These are phyloP conservation scores for Clarias magur DNA, from an alignment of 2,113 vertebrate species.

Conservation along the genomic window DNA sequence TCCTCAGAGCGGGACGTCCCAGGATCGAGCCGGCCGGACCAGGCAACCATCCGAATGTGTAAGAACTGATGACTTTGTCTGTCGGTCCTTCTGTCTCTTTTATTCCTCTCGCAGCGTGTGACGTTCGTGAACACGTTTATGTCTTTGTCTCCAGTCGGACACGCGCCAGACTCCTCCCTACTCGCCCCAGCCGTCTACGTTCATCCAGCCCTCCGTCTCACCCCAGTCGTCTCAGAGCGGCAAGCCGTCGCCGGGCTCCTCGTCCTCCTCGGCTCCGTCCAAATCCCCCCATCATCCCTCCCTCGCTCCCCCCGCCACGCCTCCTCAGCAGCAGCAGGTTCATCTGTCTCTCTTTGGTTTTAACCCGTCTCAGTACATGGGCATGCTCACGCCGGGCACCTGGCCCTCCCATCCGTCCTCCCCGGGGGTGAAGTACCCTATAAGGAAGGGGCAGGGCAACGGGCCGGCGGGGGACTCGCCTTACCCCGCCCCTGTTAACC, in stretches of 20 bases:
- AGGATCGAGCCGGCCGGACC: slow-evolving; percentile 79
- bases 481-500: slow-evolving; percentile 80
- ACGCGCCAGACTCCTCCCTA: slow-evolving; percentile 86
- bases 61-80: slow-evolving; percentile 66
- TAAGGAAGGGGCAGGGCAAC: slow-evolving; percentile 68
- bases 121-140: neutral
- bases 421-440: slow-evolving; percentile 78
- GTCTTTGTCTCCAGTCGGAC: slow-evolving; percentile 79
- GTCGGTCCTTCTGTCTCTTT: neutral
- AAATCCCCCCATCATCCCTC: slow-evolving; percentile 56
- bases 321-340: slow-evolving; percentile 71
- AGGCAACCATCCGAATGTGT: slow-evolving; percentile 94
- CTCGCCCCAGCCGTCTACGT: slow-evolving; percentile 86
- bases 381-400: slow-evolving; percentile 81
- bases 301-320: slow-evolving; percentile 36
- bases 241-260: slow-evolving; percentile 25
- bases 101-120: slow-evolving; percentile 20
- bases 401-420: slow-evolving; percentile 89
- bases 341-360: slow-evolving; percentile 88
- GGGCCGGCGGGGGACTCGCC: slow-evolving; percentile 69
- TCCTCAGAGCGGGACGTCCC: slow-evolving; percentile 65
- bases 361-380: slow-evolving; percentile 77
- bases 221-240: slow-evolving; percentile 78
- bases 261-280: slow-evolving; percentile 62
- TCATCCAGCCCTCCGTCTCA: slow-evolving; percentile 79